Evolutionary conservation across 1,140 invertebrate genomes (phyloP), one percentile per base, ranked within the genome.

Genomic region (Drosophila prosaltans): DNA sequence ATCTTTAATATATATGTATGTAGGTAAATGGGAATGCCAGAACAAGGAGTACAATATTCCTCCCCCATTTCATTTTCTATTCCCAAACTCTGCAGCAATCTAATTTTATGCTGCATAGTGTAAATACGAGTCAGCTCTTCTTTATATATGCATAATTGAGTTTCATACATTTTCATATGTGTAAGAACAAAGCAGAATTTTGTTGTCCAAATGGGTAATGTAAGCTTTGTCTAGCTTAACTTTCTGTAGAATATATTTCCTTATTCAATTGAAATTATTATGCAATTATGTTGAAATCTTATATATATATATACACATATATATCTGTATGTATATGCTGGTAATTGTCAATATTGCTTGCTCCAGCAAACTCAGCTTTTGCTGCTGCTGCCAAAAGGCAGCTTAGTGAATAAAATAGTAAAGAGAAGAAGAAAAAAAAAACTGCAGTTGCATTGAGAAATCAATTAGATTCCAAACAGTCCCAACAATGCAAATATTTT

Each of bases 211-310:
- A 51, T 51, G 45, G 6, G 2, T 11, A 11, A 60, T 65, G 59
- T 66, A 54, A 28, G 9, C 36, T 39, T 41, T 40, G 72, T 30
- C 60, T 30, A 51, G 45, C n/a, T 51, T 32, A 45, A 43, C 64
- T 48, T 55, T 4, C 32, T 68, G 45, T 60, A 55, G 61, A 41
- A 65, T 73, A 88, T 72, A 81, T 70, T 78, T 88, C 83, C 82
- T 88, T 88, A 88, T 88, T 74, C 81, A 88, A 88, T 88, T 80
- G 80, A 78, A 88, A 88, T 83, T 78, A 86, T 88, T 88, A 60
- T 77, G 68, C 75, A 80, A 80, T 72, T 70, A 74, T 75, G 68
- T 75, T 75, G 73, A 74, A 58, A 48, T 48, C 7, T n/a, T 48
- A 21, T 24, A 48, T 21, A 21, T 2, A 24, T 24, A 7, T 24